Evolutionary conservation across 2,113 vertebrate species (phyloP).

Genomic region (Bambusicola thoracicus): DNA sequence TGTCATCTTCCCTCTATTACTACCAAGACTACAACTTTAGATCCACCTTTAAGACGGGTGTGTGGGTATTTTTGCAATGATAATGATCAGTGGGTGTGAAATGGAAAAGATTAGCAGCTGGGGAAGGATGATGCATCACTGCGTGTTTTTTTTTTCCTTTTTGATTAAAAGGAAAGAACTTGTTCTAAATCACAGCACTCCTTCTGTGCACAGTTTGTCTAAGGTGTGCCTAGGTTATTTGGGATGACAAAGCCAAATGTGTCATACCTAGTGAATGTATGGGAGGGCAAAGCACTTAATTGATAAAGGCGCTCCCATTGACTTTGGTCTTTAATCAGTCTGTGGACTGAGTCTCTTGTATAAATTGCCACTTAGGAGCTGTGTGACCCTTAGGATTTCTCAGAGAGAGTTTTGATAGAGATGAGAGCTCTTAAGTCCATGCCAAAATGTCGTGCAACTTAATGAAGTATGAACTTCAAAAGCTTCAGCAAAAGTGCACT

Average conservation of each 20-base stretch:
- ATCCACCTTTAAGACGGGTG: slow-evolving; percentile 44
- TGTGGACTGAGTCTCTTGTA: slow-evolving; percentile 46
- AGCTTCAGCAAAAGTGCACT: slow-evolving; percentile 34
- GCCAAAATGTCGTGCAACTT: slow-evolving; percentile 20
- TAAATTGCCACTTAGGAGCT: slow-evolving; percentile 30
- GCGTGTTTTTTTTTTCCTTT: slow-evolving; percentile 33
- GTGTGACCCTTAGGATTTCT: slow-evolving; percentile 49
- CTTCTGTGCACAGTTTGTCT: slow-evolving; percentile 52
- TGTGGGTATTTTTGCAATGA: background rate
- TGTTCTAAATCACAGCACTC: slow-evolving; percentile 52
- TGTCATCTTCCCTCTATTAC: background rate
- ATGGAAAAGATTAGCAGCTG: slow-evolving; percentile 56
- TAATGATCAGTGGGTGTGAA: slow-evolving; percentile 60
- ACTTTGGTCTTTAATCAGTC: slow-evolving; percentile 59
- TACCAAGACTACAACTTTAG: slow-evolving; percentile 19
- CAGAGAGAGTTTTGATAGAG: slow-evolving; percentile 50
- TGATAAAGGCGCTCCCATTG: slow-evolving; percentile 54
- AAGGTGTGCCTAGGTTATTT: slow-evolving; percentile 40
- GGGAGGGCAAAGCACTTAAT: slow-evolving; percentile 57
- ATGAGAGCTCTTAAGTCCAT: slow-evolving; percentile 50
- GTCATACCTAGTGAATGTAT: slow-evolving; percentile 60
- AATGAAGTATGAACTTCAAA: slow-evolving; percentile 61
- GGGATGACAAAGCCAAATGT: slow-evolving; percentile 27
- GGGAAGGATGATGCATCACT: slow-evolving; percentile 39
- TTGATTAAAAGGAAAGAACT: slow-evolving; percentile 61